Evolutionary conservation across 2,113 vertebrate genomes (phyloP).

Genomic region (Notarius lentiginosus): DNA sequence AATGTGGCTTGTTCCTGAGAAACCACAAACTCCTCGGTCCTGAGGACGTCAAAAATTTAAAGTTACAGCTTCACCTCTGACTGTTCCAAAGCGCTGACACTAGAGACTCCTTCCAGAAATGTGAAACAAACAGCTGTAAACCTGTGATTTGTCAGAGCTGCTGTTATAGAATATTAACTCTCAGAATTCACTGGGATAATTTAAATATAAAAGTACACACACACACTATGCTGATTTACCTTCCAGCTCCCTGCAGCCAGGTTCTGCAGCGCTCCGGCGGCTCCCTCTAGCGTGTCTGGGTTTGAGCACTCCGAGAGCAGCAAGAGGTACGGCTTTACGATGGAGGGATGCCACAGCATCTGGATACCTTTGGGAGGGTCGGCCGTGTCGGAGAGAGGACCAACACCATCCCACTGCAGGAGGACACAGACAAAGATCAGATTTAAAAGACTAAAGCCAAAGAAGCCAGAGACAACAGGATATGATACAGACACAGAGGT

Average conservation of each 20-base stretch:
- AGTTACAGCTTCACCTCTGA: too few species aligned
- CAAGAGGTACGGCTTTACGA: constrained; percentile 99
- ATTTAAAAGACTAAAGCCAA: background rate
- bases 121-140: too few species aligned
- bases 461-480: background rate
- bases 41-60: too few species aligned
- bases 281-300: constrained; percentile 96
- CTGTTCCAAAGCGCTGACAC: too few species aligned
- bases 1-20: too few species aligned
- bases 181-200: background rate
- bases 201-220: background rate
- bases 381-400: constrained; percentile 91
- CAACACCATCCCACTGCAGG: constrained; percentile 94
- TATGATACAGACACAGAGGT: background rate
- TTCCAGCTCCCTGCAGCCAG: constrained; percentile 98
- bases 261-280: constrained; percentile 96
- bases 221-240: constrained; percentile 71
- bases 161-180: background rate
- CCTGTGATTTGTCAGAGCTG: background rate
- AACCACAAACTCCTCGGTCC: too few species aligned
- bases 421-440: background rate
- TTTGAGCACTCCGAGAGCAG: constrained; percentile 99
- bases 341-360: constrained; percentile 99
- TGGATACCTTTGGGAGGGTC: constrained; percentile 98
- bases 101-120: too few species aligned